Evolutionary conservation across 2,797 vertebrate species (phyloP).

Genomic region (Galagoides demidoff): DNA sequence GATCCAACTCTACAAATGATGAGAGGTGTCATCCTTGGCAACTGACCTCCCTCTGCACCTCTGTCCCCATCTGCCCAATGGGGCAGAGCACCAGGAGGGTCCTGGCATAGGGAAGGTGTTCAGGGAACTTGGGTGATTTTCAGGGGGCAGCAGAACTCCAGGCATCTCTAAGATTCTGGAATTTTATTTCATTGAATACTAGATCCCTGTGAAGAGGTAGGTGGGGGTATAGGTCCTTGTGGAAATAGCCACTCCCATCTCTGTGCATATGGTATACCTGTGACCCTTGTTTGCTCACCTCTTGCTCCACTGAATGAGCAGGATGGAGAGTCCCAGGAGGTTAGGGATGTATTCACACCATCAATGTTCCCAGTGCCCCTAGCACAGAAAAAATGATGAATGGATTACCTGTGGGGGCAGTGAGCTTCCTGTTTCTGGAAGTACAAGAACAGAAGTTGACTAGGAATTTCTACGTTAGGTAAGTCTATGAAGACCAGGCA

Average conservation of each 20-base stretch:
- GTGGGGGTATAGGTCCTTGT: no score
- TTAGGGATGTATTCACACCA: not conserved
- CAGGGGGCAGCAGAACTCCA: not conserved
- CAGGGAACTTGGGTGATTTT: not conserved
- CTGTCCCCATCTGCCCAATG: not conserved
- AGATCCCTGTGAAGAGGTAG: not conserved
- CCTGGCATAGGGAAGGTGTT: not conserved
- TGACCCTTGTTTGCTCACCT: not conserved
- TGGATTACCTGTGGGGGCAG: not conserved
- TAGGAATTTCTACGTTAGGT: slow-evolving; percentile 2
- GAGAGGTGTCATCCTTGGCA: not conserved
- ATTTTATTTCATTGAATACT: not conserved
- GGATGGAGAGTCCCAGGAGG: not conserved
- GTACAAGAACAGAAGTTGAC: not conserved
- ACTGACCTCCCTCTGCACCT: not conserved
- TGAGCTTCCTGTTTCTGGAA: not conserved
- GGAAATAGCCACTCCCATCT: not conserved
- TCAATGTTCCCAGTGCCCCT: not conserved
- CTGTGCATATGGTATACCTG: not conserved
- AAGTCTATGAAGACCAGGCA: not conserved
- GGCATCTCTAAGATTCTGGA: not conserved
- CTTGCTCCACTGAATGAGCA: not conserved
- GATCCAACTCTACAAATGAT: not conserved
- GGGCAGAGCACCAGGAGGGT: not conserved
- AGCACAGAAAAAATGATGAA: not conserved